Base-by-base conservation (phyloP, 2,888 invertebrate genomes). In the Campoplex capitator region DNA sequence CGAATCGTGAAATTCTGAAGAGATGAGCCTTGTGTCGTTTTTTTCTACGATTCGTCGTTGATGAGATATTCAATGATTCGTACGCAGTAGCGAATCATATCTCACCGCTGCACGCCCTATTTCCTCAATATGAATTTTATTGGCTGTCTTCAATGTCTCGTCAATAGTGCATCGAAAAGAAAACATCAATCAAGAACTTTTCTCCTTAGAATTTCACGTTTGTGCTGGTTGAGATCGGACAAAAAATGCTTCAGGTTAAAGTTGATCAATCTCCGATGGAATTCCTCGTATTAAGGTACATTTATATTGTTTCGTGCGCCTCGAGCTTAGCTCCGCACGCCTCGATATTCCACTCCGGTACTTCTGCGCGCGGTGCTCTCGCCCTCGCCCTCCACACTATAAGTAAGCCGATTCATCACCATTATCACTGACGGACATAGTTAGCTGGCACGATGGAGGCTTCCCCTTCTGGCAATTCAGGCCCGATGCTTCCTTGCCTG, bases 361-460 rank as follows among this genome's bases (percentile, higher is more conserved):
- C 81, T 79, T 75, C 77, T 70, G 81, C 73, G 74, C 71, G 42
- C 65, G 32, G 56, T 54, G 70, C 16, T 78, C 38, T 78, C 38
- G 48, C 85, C 45, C 77, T 76, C 62, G 51, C 76, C 68, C 86
- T 84, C 75, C 78, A 73, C 84, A 75, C 75, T 88, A 83, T 88
- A 86, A 91, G 90, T 89, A 89, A 91, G 91, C 90, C 92, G 90
- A 92, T 93, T 93, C 92, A 92, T 93, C 93, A 93, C 92, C 93
- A 92, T 92, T 93, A 92, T 92, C 92, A 92, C 91, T 91, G 91
- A 91, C 92, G 90, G 90, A 91, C 88, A 88, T 90, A 89, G 91
- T 91, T 92, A 91, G 89, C 88, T 81, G 80, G 90, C 89, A 90
- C 89, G 89, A 89, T 88, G 88, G 88, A 86, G 90, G 89, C 89